A percentile compares a stretch with the other conserved stretches of the same genome.
These are phyloP conservation scores for Cyphomyrus plagiostoma DNA, from an alignment of 2,113 vertebrate species.

Conservation along the genomic window DNA sequence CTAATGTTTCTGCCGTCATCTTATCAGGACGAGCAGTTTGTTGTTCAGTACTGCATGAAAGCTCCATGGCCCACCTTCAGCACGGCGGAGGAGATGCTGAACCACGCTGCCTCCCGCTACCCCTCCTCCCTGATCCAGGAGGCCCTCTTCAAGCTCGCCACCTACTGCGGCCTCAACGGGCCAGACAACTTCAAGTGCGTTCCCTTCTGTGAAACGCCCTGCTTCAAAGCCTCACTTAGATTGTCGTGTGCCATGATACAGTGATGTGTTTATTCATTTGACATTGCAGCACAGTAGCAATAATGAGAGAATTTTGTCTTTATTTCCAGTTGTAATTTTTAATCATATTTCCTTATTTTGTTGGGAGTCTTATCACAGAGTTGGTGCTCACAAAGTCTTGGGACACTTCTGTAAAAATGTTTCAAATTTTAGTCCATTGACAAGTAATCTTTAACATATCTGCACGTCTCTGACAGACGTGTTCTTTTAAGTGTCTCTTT, in stretches of 20 bases:
- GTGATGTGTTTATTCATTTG: neutral
- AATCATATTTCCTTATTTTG: neutral
- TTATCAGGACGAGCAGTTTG: constrained; percentile 80
- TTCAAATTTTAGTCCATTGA: neutral
- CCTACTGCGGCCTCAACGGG: constrained; percentile 81
- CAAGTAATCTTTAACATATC: neutral
- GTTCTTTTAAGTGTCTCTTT: neutral
- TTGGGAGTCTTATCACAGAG: neutral
- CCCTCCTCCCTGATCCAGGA: constrained; percentile 66
- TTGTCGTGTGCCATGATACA: neutral
- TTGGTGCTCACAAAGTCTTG: neutral
- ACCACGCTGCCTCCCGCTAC: constrained; percentile 61
- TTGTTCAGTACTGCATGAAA: constrained; percentile 83
- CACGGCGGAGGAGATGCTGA: constrained; percentile 83
- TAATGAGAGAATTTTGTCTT: neutral
- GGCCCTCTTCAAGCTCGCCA: constrained; percentile 80
- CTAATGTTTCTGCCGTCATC: neutral
- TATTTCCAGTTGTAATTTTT: neutral
- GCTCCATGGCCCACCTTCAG: constrained; percentile 86
- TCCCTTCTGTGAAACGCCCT: neutral
- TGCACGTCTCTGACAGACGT: neutral
- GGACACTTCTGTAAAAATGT: neutral
- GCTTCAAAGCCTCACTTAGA: neutral
- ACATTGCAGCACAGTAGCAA: neutral
- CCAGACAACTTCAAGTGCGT: constrained; percentile 79